Evolutionary conservation across 23 tunicate genomes (phyloP).

Genomic region (Halocynthia aurantium): DNA sequence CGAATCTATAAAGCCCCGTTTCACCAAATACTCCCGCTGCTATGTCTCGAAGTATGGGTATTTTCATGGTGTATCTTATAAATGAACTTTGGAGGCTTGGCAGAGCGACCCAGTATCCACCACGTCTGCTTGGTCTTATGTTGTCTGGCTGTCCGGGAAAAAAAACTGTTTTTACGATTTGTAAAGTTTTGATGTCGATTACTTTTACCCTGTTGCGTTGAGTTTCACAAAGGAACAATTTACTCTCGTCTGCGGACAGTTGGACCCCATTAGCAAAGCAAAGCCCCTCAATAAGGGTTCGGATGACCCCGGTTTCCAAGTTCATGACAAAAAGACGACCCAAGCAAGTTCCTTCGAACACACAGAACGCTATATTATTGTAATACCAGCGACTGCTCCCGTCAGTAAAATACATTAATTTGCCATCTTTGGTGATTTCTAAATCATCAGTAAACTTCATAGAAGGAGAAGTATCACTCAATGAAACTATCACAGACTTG

Average conservation of each 20-base stretch:
- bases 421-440: slow-evolving; percentile 1
- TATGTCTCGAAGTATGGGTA: not conserved
- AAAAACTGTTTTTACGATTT: not conserved
- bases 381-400: slow-evolving; percentile 10
- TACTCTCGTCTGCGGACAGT: not conserved
- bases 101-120: slow-evolving; percentile 18
- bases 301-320: not conserved
- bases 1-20: not conserved
- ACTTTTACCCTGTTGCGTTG: not conserved
- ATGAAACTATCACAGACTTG: slow-evolving; percentile 6
- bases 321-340: slow-evolving; percentile 8
- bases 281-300: not conserved
- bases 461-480: not conserved
- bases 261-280: slow-evolving; percentile 19
- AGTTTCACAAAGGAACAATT: not conserved
- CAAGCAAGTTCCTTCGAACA: slow-evolving; percentile 5
- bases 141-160: slow-evolving; percentile 13
- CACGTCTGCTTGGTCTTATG: slow-evolving; percentile 1
- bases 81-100: not conserved
- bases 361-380: not conserved
- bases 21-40: not conserved
- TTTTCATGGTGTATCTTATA: not conserved
- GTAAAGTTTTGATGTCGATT: slow-evolving; percentile 4
- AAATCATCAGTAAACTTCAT: slow-evolving; percentile 19
- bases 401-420: slow-evolving; percentile 15